These are phyloP conservation scores for Psylliodes chrysocephalus DNA, from an alignment of 2,888 invertebrate genomes.

Conservation along the genomic window DNA sequence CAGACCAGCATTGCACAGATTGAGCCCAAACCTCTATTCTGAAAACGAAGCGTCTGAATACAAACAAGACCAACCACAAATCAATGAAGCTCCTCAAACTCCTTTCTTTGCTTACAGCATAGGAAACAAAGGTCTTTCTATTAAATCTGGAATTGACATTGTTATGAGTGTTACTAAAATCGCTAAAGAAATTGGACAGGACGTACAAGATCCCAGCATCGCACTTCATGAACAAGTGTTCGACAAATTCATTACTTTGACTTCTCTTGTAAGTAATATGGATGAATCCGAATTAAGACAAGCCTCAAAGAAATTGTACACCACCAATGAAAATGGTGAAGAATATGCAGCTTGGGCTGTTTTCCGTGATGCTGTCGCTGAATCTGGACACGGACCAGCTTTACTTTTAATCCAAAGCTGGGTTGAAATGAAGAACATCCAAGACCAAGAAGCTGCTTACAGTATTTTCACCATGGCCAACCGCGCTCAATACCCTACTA, in stretches of 20 bases:
- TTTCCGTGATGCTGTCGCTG: conserved; percentile 74
- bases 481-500: conserved; percentile 72
- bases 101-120: conserved; percentile 66
- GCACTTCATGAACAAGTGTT: conserved; percentile 70
- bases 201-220: conserved; percentile 69
- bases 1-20: conserved; percentile 40
- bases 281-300: conserved; percentile 70
- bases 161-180: conserved; percentile 58
- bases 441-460: conserved; percentile 70
- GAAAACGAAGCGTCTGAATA: conserved; percentile 63
- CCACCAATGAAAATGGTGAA: conserved; percentile 54
- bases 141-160: conserved; percentile 54
- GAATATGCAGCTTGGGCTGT: conserved; percentile 69
- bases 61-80: conserved; percentile 54
- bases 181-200: conserved; percentile 70
- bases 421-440: conserved; percentile 67
- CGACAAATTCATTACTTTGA: conserved; percentile 72
- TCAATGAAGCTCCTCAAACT: conserved; percentile 61
- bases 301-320: conserved; percentile 67
- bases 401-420: conserved; percentile 70
- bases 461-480: conserved; percentile 68
- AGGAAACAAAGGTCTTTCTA: conserved; percentile 65
- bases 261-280: conserved; percentile 71
- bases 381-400: conserved; percentile 76
- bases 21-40: conserved; percentile 28